Base-by-base conservation (phyloP, 1,140 invertebrate genomes). In the Tetragonula clypearis region DNA sequence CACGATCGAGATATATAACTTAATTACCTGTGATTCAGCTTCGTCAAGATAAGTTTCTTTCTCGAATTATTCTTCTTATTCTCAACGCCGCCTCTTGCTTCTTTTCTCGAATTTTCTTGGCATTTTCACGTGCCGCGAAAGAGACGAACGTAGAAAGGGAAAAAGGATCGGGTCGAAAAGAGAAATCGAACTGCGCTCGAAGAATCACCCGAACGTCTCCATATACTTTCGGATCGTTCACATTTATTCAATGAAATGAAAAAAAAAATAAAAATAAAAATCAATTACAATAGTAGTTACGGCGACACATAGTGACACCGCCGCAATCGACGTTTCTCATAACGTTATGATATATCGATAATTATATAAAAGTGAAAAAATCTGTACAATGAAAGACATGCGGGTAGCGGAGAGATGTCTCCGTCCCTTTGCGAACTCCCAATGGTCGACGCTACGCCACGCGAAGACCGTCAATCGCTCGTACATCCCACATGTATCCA, bases 321-420 rank as follows among this genome's bases (percentile, higher is more conserved):
- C 90, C 87, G 90, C 92, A 89, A 93, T 94, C 92, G 92, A 93
- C 91, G 82, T 92, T 92, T 30, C 9, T 92, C 72, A 80, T 93
- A 92, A 94, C 93, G 88, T 92, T 92, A 93, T 88, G 91, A 93
- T 93, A 94, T 94, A 92, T 93, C 79, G 83, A 94, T 93, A 95
- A 94, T 93, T 94, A 94, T 95, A 95, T 94, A 95, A 95, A 95
- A 95, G 94, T 95, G 93, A 95, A 95, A 95, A 95, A 95, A 94
- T 94, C 94, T 95, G 94, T 94, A 95, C 94, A 95, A 94, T 95
- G 94, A 95, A 95, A 95, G 94, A 95, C 94, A 94, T 94, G 92
- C 92, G 94, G 94, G 94, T 95, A 95, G 94, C 94, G 92, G 91
- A 94, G 94, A 95, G 94, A 95, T 94, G 94, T 92, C 90, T 91